Evolutionary conservation across 1,140 invertebrate genomes (phyloP).

Genomic region (Contarinia nasturtii): DNA sequence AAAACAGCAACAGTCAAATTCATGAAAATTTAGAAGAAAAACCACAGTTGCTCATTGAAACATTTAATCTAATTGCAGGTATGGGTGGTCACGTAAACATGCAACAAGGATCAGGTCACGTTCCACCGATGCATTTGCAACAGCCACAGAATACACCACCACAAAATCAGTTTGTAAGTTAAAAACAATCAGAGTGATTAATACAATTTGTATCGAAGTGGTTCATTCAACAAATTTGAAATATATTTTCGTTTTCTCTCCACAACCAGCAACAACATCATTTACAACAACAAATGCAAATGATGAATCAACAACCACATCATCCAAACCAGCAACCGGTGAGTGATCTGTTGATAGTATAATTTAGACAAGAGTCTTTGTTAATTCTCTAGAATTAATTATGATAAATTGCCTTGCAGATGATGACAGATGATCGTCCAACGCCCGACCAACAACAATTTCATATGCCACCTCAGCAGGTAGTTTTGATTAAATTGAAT

Average conservation of each 20-base stretch:
- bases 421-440: conserved; percentile 9
- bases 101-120: neutral
- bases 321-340: conserved; percentile 6
- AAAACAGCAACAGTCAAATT: neutral
- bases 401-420: neutral
- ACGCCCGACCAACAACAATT: conserved; percentile 15
- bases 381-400: neutral
- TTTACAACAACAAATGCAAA: neutral
- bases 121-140: no score
- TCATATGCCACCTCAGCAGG: conserved; percentile 12
- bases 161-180: conserved; percentile 1
- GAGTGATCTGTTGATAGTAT: conserved; percentile 9
- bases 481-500: neutral
- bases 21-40: no score
- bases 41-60: no score
- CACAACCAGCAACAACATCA: neutral
- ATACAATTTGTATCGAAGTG: no score
- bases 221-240: no score
- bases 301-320: conserved; percentile 9
- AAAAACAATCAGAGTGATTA: neutral
- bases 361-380: conserved; percentile 10
- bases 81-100: neutral
- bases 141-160: neutral
- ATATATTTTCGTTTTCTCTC: neutral
- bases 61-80: neutral